Percentiles rank a stretch among this genome's conserved stretches.
These are phyloP conservation scores for Pteria penguin DNA, from an alignment of 2,888 invertebrate genomes.

Conservation along the genomic window DNA sequence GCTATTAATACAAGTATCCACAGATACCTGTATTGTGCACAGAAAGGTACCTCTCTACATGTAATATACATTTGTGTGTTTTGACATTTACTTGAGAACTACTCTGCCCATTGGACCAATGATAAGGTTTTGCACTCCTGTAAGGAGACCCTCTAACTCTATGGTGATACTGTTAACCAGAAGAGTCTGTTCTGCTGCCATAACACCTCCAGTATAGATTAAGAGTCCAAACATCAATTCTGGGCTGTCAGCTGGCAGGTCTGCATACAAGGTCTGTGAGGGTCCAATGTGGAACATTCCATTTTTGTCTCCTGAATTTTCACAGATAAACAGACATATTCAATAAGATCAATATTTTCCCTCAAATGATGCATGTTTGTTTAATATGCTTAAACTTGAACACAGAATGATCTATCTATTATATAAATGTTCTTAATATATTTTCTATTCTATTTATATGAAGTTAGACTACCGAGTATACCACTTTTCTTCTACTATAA, in stretches of 20 bases:
- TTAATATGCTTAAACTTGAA: no score
- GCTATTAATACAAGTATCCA: no score
- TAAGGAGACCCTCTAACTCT: conserved; percentile 59
- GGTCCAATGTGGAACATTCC: conserved; percentile 62
- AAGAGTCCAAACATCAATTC: conserved; percentile 64
- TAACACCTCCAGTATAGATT: conserved; percentile 58
- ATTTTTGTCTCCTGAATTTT: conserved; percentile 51
- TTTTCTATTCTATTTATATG: background rate
- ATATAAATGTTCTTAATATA: background rate
- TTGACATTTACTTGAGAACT: conserved; percentile 56
- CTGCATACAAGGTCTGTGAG: conserved; percentile 56
- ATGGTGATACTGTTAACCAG: conserved; percentile 63
- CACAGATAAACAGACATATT: no score
- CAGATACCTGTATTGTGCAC: no score
- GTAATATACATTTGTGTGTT: background rate
- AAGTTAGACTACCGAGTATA: background rate
- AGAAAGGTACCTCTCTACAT: background rate
- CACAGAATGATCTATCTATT: background rate
- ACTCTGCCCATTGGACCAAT: conserved; percentile 62
- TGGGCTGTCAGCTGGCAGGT: conserved; percentile 61
- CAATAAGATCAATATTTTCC: no score
- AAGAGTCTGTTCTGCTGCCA: conserved; percentile 54
- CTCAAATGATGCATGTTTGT: no score
- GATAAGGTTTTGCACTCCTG: conserved; percentile 59
- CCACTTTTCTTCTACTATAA: background rate